Conservation (phyloP, 2,888 invertebrate species). For the Sarcophaga subvicina region DNA sequence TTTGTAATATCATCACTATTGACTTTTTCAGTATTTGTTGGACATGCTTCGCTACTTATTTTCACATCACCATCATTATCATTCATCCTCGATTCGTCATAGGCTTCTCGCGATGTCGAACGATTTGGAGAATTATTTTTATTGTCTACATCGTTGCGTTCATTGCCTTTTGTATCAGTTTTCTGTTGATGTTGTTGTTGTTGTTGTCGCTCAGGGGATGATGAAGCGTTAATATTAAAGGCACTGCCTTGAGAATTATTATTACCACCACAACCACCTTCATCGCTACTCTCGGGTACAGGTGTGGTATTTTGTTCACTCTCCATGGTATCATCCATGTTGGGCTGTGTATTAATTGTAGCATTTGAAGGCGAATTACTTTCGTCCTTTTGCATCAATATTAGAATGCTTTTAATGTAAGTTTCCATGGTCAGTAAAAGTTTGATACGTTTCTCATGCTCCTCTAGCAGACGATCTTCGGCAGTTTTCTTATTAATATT, state of each 20-base stretch:
- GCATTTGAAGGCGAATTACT: conserved; percentile 64
- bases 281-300: conserved; percentile 70
- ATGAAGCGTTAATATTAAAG: conserved; percentile 56
- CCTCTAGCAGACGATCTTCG: conserved; percentile 78
- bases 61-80: conserved; percentile 36
- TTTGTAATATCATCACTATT: conserved; percentile 62
- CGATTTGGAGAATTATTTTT: too few relatives aligned
- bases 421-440: conserved; percentile 80
- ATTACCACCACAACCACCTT: conserved; percentile 68
- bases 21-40: conserved; percentile 43
- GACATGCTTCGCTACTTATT: conserved; percentile 18
- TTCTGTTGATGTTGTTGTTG: conserved; percentile 32
- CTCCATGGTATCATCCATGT: conserved; percentile 71
- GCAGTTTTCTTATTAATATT: conserved; percentile 75
- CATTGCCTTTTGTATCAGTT: conserved; percentile 1
- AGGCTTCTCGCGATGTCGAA: conserved; percentile 22
- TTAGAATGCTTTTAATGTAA: conserved; percentile 80
- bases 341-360: conserved; percentile 53
- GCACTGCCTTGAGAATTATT: conserved; percentile 58
- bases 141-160: conserved; percentile 43
- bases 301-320: conserved; percentile 74
- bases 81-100: conserved; percentile 1
- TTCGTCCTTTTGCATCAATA: conserved; percentile 79
- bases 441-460: conserved; percentile 78
- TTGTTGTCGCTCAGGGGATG: conserved; percentile 40